Conservation (phyloP, 2,113 vertebrate genomes). For the Oplegnathus fasciatus region DNA sequence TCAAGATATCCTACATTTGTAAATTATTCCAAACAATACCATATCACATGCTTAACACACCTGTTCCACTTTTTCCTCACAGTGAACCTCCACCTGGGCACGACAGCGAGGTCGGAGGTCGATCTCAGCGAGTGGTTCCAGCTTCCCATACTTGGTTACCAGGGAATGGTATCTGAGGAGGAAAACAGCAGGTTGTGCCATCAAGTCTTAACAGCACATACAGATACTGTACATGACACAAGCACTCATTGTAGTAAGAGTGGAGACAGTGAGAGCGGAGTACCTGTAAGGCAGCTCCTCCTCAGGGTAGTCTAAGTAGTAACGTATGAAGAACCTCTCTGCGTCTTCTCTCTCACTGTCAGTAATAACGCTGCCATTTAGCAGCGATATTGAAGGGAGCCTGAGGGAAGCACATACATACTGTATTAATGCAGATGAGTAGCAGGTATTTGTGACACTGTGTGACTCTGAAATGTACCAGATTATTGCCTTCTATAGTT, state of each 20-base stretch:
- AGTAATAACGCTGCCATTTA: slow-evolving; percentile 94
- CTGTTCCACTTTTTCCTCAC: slow-evolving; percentile 93
- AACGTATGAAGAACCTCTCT: slow-evolving; percentile 97
- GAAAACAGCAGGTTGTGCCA: not conserved
- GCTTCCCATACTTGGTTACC: slow-evolving; percentile 94
- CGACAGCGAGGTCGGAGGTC: slow-evolving; percentile 94
- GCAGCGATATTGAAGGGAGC: slow-evolving; percentile 90
- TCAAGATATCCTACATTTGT: not conserved
- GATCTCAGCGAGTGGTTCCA: slow-evolving; percentile 95
- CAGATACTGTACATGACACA: not conserved
- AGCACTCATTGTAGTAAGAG: not conserved
- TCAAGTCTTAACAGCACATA: not conserved
- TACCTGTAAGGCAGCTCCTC: slow-evolving; percentile 94
- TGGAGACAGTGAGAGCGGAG: not conserved
- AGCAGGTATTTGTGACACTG: not conserved
- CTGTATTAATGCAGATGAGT: not conserved
- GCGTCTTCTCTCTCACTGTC: slow-evolving; percentile 95
- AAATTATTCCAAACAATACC: not conserved
- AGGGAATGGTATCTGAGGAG: slow-evolving; percentile 91
- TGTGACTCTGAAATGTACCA: not conserved
- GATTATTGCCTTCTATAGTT: not conserved
- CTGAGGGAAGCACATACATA: slow-evolving; percentile 73
- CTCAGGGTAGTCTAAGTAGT: slow-evolving; percentile 90
- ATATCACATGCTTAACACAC: slow-evolving; percentile 74
- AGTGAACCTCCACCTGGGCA: slow-evolving; percentile 94